Evolutionary conservation across 2,888 invertebrate species (phyloP).

Genomic region (Tethea ocularis): DNA sequence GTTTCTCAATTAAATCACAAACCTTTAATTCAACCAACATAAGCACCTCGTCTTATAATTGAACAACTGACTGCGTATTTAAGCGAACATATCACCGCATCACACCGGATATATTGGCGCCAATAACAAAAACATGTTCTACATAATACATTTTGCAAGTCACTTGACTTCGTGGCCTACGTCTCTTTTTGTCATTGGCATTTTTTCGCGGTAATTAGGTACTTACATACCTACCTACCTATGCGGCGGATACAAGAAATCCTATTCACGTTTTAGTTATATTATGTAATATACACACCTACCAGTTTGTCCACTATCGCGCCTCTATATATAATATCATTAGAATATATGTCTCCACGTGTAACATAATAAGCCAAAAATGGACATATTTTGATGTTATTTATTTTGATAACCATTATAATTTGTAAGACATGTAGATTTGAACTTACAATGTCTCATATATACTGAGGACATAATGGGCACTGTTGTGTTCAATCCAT

Average conservation of each 20-base stretch:
- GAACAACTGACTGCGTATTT: no score
- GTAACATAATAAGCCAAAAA: not conserved
- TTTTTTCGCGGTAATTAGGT: slow-evolving; percentile 53
- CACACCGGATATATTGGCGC: not conserved
- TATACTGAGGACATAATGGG: no score
- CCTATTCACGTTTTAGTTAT: slow-evolving; percentile 63
- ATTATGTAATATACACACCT: slow-evolving; percentile 21
- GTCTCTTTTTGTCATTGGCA: slow-evolving; percentile 59
- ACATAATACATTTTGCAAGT: slow-evolving; percentile 36
- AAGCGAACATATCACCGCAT: not conserved
- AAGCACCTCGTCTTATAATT: not conserved
- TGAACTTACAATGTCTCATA: no score
- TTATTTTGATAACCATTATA: no score
- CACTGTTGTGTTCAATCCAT: no score
- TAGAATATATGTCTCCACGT: not conserved
- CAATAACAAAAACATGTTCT: not conserved
- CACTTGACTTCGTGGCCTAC: slow-evolving; percentile 35
- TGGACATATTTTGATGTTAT: no score
- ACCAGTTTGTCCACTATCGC: slow-evolving; percentile 33
- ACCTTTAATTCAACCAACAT: not conserved
- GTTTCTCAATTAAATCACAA: not conserved
- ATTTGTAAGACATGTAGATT: no score
- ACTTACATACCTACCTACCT: no score
- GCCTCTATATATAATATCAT: slow-evolving; percentile 19
- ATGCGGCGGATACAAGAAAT: slow-evolving; percentile 53